A percentile compares a stretch with the other conserved stretches of the same genome.
Conservation (phyloP, 2,888 invertebrate species). For the Hanleya hanleyi region DNA sequence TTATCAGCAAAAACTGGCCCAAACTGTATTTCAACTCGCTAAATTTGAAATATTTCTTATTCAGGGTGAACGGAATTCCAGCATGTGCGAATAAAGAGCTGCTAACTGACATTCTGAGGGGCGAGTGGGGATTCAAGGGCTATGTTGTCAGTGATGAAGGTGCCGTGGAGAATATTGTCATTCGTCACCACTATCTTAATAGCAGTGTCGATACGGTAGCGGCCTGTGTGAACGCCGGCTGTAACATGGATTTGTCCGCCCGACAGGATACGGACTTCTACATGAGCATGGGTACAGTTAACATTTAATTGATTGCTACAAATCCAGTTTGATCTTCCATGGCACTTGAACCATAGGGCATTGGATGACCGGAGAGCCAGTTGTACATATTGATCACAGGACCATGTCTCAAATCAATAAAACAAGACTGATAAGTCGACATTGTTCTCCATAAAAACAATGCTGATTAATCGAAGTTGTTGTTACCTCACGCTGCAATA, state of each 20-base stretch:
- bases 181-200: constrained; percentile 54
- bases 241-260: constrained; percentile 53
- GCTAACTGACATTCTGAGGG: constrained; percentile 61
- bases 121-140: constrained; percentile 66
- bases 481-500: no score
- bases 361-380: no score
- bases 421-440: no score
- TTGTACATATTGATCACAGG: no score
- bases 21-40: background rate
- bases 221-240: constrained; percentile 56
- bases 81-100: constrained; percentile 65
- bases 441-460: no score
- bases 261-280: background rate
- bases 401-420: no score
- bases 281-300: background rate
- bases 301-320: no score
- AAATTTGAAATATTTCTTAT: background rate
- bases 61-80: constrained; percentile 68
- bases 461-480: no score
- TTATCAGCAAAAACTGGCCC: no score
- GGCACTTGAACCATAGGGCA: no score
- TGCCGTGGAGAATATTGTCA: constrained; percentile 60
- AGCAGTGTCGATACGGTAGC: constrained; percentile 53
- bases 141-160: constrained; percentile 67
- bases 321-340: no score